Percentiles rank a stretch among this genome's conserved stretches.
phyloP scores from a whole-genome alignment of 2,888 invertebrate species.

The Aromia moschata region DNA sequence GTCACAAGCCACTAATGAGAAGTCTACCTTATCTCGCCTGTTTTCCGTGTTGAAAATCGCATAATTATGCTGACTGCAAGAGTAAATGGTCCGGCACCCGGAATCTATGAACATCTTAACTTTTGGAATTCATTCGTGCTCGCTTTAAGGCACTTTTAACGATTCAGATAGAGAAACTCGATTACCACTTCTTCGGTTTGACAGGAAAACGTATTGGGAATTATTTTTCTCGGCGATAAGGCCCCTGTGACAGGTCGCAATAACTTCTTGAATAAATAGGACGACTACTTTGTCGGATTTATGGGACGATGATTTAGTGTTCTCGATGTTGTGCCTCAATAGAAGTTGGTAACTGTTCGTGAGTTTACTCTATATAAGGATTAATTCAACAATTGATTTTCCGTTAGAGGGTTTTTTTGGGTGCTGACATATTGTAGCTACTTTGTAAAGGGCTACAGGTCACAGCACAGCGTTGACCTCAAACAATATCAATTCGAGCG shows the following conservation, averaged over 20 bases:
- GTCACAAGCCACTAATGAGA: too few species aligned
- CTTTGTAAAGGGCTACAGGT: too few species aligned
- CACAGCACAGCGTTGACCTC: too few species aligned
- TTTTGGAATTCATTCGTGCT: not conserved
- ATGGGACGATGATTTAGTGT: not conserved
- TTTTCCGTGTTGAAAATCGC: too few species aligned
- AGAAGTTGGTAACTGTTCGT: not conserved
- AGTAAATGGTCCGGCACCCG: too few species aligned
- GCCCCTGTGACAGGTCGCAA: not conserved
- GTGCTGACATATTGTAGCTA: not conserved
- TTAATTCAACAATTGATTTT: not conserved
- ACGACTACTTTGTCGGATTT: conserved; percentile 1
- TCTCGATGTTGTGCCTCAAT: not conserved
- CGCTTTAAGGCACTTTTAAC: not conserved
- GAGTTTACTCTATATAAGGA: not conserved
- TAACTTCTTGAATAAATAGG: conserved; percentile 4
- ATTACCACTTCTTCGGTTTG: not conserved
- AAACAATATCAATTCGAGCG: too few species aligned
- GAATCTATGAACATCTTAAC: too few species aligned
- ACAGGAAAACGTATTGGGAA: conserved; percentile 4
- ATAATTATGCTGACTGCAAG: too few species aligned
- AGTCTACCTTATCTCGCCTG: too few species aligned
- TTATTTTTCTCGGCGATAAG: not conserved
- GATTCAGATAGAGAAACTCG: not conserved
- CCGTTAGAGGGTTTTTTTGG: not conserved